Evolutionary conservation across 2,797 vertebrate genomes (phyloP).

Genomic region (Petrocephalus schoutedeni): DNA sequence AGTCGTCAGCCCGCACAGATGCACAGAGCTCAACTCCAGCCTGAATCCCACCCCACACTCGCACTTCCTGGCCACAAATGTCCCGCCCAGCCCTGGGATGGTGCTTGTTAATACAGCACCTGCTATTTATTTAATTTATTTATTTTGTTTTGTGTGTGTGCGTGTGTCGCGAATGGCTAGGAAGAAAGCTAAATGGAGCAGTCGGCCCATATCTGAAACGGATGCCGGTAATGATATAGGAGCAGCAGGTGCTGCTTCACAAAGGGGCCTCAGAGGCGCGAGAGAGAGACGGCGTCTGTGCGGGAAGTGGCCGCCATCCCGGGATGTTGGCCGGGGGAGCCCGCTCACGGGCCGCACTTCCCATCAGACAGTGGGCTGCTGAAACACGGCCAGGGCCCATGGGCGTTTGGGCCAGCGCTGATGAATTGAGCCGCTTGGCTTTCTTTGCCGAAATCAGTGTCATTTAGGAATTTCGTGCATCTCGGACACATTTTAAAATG

Average conservation of each 20-base stretch:
- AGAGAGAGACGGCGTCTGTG: constrained; percentile 18
- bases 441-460: background rate
- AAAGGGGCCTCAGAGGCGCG: constrained; percentile 18
- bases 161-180: constrained; percentile 6
- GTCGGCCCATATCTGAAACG: background rate
- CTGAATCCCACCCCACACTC: background rate
- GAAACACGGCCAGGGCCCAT: background rate
- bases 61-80: background rate
- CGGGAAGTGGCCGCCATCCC: constrained; percentile 16
- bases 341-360: background rate
- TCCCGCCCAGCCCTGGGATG: background rate
- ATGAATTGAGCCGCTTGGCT: background rate
- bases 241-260: constrained; percentile 22
- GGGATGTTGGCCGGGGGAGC: background rate
- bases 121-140: constrained; percentile 13
- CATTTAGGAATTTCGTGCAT: background rate
- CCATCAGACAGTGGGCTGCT: background rate
- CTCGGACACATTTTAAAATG: background rate
- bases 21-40: background rate
- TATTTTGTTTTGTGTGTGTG: background rate
- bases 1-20: background rate
- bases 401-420: background rate
- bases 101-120: background rate
- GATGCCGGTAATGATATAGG: background rate
- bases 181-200: constrained; percentile 3